These are phyloP conservation scores for Tokudaia tokunoshimensis DNA, from an alignment of 2,797 vertebrate species.

Conservation along the genomic window DNA sequence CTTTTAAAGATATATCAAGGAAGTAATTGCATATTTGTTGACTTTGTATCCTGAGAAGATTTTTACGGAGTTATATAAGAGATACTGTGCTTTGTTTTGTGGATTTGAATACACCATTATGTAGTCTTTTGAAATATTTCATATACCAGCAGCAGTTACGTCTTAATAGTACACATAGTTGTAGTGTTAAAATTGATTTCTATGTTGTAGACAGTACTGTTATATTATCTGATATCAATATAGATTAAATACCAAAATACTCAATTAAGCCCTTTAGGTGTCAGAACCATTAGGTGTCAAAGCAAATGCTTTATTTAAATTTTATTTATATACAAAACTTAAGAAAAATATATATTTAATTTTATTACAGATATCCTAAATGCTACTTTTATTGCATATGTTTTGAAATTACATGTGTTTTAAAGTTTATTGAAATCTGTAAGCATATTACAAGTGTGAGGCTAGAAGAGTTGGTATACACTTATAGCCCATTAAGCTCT, in stretches of 20 bases:
- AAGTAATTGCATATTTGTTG: not conserved
- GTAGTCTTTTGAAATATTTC: conserved; percentile 70
- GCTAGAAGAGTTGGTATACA: not conserved
- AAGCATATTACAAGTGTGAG: not conserved
- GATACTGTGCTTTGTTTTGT: not conserved
- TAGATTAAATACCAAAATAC: conserved; percentile 61
- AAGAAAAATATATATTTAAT: conserved; percentile 15
- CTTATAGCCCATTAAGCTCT: not conserved
- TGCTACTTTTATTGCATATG: not conserved
- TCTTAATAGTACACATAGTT: conserved; percentile 70
- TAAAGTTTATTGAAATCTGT: not conserved
- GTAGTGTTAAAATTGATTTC: conserved; percentile 71
- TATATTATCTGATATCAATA: conserved; percentile 63
- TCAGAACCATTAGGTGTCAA: not conserved
- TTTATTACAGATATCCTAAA: not conserved
- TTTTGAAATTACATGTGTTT: conserved; percentile 15
- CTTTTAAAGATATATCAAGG: not conserved
- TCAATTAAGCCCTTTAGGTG: conserved; percentile 44
- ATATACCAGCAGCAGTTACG: conserved; percentile 58
- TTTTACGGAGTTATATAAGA: not conserved
- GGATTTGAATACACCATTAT: conserved; percentile 67
- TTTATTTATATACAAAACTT: not conserved
- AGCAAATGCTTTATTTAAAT: conserved; percentile 11
- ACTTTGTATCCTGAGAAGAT: conserved; percentile 44
- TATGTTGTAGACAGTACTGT: conserved; percentile 40